Base-by-base conservation (phyloP, 2,888 invertebrate genomes). In the Erynnis tages region DNA sequence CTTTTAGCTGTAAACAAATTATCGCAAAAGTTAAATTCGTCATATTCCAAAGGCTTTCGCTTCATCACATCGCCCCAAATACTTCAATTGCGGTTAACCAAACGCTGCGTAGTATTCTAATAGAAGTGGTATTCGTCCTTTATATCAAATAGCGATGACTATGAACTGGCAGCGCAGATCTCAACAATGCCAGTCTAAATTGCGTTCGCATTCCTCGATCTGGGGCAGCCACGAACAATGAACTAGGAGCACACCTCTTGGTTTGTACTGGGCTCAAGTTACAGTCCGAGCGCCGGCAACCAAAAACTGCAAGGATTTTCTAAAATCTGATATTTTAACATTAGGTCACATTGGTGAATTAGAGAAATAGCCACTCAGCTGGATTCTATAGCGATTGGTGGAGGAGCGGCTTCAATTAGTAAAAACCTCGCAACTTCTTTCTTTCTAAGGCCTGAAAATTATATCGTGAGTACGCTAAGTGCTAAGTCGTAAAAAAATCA, bases 181-280 rank as follows among this genome's bases (percentile, higher is more conserved):
- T 73, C 74, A 73, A 82, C 84, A 82, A 84, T 82, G 72, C 73
- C 65, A 60, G 70, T 66, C 77, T 79, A 84, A 81, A 85, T 85
- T 84, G 86, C 82, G 78, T 81, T 80, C 83, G 73, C 82, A 85
- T 85, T 86, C 83, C 79, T 57, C 73, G 69, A 87, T 84, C 79
- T 84, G 78, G 86, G 84, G 68, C 85, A 75, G 63, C 54, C 57
- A 63, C 67, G 73, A 79, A 86, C 85, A 86, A 86, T 83, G 75
- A 69, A 72, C 67, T 72, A 66, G 61, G 73, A 78, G 79, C 70
- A 79, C 71, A 69, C 69, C 76, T 77, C 82, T 81, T 79, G 69
- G 72, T 72, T 74, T 67, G 72, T 70, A 74, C 77, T 79, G 69
- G 76, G 77, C 79, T 79, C 77, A 73, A 77, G 76, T 66, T 64